Conservation (phyloP, 2,113 vertebrate genomes). For the Ophthalmolycus amberensis region DNA sequence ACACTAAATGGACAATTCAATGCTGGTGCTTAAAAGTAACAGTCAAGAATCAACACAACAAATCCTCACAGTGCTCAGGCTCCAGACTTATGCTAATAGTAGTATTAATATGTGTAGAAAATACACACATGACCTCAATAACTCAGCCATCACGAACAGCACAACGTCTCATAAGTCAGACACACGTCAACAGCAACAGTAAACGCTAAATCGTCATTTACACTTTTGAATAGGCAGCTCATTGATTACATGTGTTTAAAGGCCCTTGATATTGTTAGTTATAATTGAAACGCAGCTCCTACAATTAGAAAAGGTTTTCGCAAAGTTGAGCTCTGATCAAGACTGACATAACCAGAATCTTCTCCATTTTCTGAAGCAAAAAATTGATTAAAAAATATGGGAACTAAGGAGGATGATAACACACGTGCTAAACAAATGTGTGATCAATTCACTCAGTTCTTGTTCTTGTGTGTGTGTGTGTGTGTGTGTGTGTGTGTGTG, state of each 20-base stretch:
- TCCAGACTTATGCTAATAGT: conserved; percentile 29
- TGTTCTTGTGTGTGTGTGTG: conserved; percentile 28
- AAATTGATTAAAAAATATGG: neutral
- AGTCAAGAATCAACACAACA: conserved; percentile 20
- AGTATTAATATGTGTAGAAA: conserved; percentile 29
- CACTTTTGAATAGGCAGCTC: conserved; percentile 11
- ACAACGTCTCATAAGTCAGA: conserved; percentile 52
- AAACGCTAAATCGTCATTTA: conserved; percentile 29
- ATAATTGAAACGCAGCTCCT: no score
- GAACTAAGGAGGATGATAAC: conserved; percentile 11
- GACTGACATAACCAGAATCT: neutral
- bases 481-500: conserved; percentile 28
- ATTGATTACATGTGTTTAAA: no score
- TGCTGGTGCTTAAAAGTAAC: neutral
- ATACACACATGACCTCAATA: conserved; percentile 49
- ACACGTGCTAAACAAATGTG: conserved; percentile 47
- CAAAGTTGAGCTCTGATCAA: no score
- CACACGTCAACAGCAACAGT: conserved; percentile 26
- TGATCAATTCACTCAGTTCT: conserved; percentile 44
- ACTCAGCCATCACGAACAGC: conserved; percentile 46
- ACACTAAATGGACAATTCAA: neutral
- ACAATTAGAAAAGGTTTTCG: no score
- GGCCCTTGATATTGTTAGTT: no score
- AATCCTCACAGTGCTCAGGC: neutral
- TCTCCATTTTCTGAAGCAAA: neutral